A percentile compares a stretch with the other conserved stretches of the same genome.
These are phyloP conservation scores for Lepidurus apus DNA, from an alignment of 1,140 invertebrate genomes.

Conservation along the genomic window DNA sequence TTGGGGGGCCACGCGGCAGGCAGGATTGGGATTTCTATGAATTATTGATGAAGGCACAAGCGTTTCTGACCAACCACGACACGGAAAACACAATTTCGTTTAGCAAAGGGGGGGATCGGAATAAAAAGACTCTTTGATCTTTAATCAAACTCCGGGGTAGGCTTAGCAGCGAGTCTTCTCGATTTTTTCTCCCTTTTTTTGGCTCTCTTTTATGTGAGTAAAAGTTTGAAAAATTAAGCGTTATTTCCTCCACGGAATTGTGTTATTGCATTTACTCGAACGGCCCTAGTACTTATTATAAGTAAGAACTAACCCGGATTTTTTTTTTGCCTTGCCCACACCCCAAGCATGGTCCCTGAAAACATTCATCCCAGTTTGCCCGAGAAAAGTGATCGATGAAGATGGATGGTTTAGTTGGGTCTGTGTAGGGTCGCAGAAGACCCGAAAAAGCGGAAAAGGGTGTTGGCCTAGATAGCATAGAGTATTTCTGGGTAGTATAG, in stretches of 20 bases:
- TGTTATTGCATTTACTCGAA: no score
- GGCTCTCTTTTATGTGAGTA: not conserved
- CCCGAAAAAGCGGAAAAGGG: no score
- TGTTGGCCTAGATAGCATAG: no score
- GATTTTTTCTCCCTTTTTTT: not conserved
- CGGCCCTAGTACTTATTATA: no score
- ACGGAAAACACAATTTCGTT: conserved; percentile 8
- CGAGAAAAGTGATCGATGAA: conserved; percentile 3
- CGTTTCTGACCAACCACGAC: conserved; percentile 21
- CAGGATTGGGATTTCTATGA: not conserved
- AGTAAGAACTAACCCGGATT: not conserved
- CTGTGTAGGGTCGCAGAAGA: no score
- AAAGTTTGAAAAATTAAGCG: not conserved
- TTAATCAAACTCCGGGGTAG: not conserved
- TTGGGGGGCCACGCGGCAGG: not conserved
- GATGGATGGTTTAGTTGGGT: not conserved
- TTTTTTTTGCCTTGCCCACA: not conserved
- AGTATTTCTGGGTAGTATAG: no score
- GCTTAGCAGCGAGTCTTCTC: not conserved
- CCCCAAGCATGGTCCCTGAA: not conserved
- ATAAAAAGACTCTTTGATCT: not conserved
- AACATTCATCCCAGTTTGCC: not conserved
- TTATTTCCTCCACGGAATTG: not conserved
- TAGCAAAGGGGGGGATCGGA: not conserved
- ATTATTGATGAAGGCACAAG: conserved; percentile 16